Conservation (phyloP, 1,140 invertebrate genomes). For the Nomia melanderi region DNA sequence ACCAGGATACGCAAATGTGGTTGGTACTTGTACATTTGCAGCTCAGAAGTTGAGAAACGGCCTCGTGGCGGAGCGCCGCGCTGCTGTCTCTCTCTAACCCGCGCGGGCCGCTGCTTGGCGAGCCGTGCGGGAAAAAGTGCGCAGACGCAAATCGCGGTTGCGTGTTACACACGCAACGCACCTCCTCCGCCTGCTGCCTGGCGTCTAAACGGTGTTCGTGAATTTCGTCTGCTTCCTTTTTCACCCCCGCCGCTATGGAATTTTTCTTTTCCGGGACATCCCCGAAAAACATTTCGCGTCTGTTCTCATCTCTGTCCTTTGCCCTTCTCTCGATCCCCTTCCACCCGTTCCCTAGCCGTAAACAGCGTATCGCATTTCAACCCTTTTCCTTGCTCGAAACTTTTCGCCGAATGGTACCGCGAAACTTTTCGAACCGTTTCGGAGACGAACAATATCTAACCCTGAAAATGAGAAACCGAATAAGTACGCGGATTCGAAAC, state of each 20-base stretch:
- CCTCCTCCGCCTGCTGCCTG: slow-evolving; percentile 27
- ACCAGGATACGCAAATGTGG: slow-evolving; percentile 55
- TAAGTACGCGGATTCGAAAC: background rate
- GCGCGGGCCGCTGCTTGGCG: slow-evolving; percentile 23
- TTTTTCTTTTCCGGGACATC: slow-evolving; percentile 44
- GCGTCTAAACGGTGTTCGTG: slow-evolving; percentile 34
- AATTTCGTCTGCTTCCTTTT: slow-evolving; percentile 47
- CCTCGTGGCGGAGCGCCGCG: slow-evolving; percentile 42
- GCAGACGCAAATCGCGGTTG: slow-evolving; percentile 62
- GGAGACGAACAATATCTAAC: no score
- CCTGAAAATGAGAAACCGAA: background rate
- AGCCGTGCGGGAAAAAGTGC: slow-evolving; percentile 56
- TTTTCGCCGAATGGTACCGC: no score
- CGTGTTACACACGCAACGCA: slow-evolving; percentile 46
- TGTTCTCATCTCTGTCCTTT: slow-evolving; percentile 13
- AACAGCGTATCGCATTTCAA: slow-evolving; percentile 18
- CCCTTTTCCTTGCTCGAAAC: no score
- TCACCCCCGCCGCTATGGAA: slow-evolving; percentile 8
- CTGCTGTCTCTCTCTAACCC: slow-evolving; percentile 37
- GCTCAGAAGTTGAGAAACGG: slow-evolving; percentile 53
- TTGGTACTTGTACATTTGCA: slow-evolving; percentile 58
- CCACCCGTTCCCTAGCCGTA: slow-evolving; percentile 26
- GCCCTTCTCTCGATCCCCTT: no score
- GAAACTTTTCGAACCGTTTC: background rate
- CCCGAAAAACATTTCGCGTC: slow-evolving; percentile 6